These are phyloP conservation scores for Megaceryle maxima DNA, from an alignment of 2,113 vertebrate species.

Conservation along the genomic window DNA sequence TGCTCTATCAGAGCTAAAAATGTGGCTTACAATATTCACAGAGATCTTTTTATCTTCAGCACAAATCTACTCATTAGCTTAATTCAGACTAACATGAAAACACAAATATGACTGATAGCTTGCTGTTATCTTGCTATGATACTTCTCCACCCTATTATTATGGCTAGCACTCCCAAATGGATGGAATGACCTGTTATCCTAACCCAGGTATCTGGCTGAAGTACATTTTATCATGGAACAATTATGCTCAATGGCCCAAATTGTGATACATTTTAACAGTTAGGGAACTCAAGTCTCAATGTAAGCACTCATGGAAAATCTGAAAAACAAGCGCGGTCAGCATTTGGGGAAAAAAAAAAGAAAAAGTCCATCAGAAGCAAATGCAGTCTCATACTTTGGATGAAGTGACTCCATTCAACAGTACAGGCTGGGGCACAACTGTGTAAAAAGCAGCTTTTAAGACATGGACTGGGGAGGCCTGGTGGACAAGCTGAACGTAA, in stretches of 20 bases:
- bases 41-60: neutral
- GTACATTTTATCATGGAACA: neutral
- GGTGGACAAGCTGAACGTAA: neutral
- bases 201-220: neutral
- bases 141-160: constrained; percentile 39
- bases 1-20: neutral
- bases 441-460: neutral
- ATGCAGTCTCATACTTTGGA: neutral
- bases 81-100: neutral
- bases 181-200: neutral
- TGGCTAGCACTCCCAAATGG: constrained; percentile 30
- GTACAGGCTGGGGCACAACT: neutral
- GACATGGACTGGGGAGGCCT: neutral
- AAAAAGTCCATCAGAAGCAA: neutral
- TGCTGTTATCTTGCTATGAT: neutral
- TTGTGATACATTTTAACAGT: neutral
- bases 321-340: neutral
- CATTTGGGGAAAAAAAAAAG: neutral
- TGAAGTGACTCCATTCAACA: neutral
- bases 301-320: neutral
- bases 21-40: neutral
- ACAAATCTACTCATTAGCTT: constrained; percentile 4
- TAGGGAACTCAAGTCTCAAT: neutral
- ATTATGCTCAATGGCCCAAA: neutral
- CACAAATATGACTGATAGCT: neutral